Conservation (phyloP, 2,888 invertebrate genomes). For the Leuctra nigra region DNA sequence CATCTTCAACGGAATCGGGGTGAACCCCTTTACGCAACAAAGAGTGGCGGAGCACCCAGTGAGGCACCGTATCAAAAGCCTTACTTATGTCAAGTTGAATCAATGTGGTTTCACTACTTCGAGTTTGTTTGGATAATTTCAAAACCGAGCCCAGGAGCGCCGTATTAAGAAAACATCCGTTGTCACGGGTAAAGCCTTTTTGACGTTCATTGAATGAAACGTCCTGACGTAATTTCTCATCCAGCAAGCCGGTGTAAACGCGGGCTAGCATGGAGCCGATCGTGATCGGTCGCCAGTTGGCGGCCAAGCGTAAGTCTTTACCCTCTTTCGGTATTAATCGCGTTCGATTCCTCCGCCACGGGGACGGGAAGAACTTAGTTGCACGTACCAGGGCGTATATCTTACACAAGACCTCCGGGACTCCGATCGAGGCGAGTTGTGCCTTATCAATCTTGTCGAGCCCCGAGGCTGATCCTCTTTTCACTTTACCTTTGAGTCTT, state of each 20-base stretch:
- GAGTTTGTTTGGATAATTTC: neutral
- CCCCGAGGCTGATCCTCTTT: neutral
- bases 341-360: neutral
- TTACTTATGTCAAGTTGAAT: slow-evolving; percentile 39
- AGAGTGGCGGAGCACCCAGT: slow-evolving; percentile 26
- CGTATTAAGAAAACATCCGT: slow-evolving; percentile 28
- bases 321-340: neutral
- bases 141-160: slow-evolving; percentile 25
- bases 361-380: neutral
- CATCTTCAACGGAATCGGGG: neutral
- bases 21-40: neutral
- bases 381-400: neutral
- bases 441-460: neutral
- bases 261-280: slow-evolving; percentile 23
- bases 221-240: slow-evolving; percentile 20
- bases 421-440: neutral
- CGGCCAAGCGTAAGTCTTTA: neutral
- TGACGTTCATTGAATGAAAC: slow-evolving; percentile 27
- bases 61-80: slow-evolving; percentile 39
- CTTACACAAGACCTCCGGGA: neutral
- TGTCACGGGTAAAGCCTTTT: neutral
- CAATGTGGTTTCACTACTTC: slow-evolving; percentile 29
- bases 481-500: neutral
- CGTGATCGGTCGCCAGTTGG: slow-evolving; percentile 10
- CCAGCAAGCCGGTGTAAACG: slow-evolving; percentile 26